These are phyloP conservation scores for Aphelocoma californica DNA, from an alignment of 2,797 vertebrate genomes.

Conservation along the genomic window DNA sequence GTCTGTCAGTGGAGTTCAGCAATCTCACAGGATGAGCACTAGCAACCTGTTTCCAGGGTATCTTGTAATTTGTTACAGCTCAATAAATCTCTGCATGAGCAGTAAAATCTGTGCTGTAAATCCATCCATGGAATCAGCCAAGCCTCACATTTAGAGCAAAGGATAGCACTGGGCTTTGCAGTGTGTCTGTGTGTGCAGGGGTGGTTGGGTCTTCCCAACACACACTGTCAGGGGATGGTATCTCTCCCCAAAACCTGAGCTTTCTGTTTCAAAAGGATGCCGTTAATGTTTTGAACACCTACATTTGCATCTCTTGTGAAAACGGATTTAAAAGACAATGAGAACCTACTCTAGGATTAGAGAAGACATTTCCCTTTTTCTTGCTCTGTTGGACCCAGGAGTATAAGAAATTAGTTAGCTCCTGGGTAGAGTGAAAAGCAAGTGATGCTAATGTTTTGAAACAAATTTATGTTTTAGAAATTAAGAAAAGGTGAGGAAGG, in stretches of 20 bases:
- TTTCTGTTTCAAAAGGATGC: background rate
- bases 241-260: background rate
- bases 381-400: background rate
- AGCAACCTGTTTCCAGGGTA: conserved; percentile 7
- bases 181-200: background rate
- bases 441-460: background rate
- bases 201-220: background rate
- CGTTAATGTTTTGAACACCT: background rate
- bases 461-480: background rate
- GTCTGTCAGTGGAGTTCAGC: background rate
- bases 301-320: background rate
- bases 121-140: background rate
- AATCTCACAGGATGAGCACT: background rate
- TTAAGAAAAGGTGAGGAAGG: background rate
- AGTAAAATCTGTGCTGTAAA: conserved; percentile 17
- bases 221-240: background rate
- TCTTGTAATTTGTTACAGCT: background rate
- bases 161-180: background rate
- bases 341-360: background rate
- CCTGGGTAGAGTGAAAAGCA: background rate
- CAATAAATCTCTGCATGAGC: background rate
- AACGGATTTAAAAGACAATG: background rate
- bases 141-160: background rate
- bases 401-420: background rate
- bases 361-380: background rate